Percentiles rank a stretch among this genome's conserved stretches.
Conservation (phyloP, 2,888 invertebrate species). For the Phalera bucephala region DNA sequence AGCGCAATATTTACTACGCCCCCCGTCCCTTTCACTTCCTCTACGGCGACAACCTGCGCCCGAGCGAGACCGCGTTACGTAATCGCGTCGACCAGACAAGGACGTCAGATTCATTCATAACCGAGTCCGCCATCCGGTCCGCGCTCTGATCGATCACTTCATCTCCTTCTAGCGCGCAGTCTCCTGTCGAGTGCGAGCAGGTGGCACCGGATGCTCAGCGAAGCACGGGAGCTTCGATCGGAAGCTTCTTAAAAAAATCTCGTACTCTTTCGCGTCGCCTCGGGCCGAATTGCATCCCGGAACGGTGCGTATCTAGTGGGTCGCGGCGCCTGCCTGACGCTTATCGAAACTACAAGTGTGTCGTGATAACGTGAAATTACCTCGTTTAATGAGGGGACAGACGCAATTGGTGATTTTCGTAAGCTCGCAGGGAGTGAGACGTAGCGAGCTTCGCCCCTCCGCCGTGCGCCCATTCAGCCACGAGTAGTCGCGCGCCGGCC, state of each 20-base stretch:
- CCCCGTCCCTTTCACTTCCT: slow-evolving; percentile 83
- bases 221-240: slow-evolving; percentile 65
- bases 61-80: slow-evolving; percentile 59
- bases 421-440: slow-evolving; percentile 76
- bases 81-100: slow-evolving; percentile 50
- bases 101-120: slow-evolving; percentile 81
- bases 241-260: slow-evolving; percentile 69
- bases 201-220: slow-evolving; percentile 75
- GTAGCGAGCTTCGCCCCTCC: slow-evolving; percentile 78
- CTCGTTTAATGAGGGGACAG: slow-evolving; percentile 61
- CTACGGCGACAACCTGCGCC: slow-evolving; percentile 75
- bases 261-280: slow-evolving; percentile 49
- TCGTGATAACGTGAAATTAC: slow-evolving; percentile 43
- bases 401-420: slow-evolving; percentile 76
- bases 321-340: slow-evolving; percentile 26
- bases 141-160: slow-evolving; percentile 73
- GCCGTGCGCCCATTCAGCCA: slow-evolving; percentile 70
- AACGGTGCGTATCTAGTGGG: slow-evolving; percentile 28
- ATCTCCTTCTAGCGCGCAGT: slow-evolving; percentile 78
- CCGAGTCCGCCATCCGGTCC: slow-evolving; percentile 81
- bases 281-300: slow-evolving; percentile 37
- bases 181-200: slow-evolving; percentile 76
- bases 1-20: slow-evolving; percentile 81
- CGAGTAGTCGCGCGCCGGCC: slow-evolving; percentile 78
- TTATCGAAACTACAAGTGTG: slow-evolving; percentile 44